Evolutionary conservation across 2,797 vertebrate species (phyloP).

Genomic region (Cirrhinus mrigala): DNA sequence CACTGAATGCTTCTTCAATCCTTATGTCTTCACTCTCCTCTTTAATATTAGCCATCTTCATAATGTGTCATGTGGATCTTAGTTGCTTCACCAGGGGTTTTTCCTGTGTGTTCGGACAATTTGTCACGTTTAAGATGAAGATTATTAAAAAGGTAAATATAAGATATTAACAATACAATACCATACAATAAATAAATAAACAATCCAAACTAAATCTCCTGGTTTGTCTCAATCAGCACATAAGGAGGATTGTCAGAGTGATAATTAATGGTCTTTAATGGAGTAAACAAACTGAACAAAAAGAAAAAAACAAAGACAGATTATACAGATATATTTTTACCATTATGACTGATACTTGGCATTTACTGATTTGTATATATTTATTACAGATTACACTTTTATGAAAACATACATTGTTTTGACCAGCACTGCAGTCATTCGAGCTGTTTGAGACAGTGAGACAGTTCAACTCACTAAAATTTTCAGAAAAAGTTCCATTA

Average conservation of each 20-base stretch:
- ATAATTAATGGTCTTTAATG: background rate
- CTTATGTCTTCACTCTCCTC: background rate
- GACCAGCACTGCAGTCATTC: no score
- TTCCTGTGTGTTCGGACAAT: background rate
- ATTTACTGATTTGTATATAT: no score
- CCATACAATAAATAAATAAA: background rate
- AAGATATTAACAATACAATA: no score
- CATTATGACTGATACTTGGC: no score
- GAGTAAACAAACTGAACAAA: background rate
- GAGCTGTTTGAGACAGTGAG: no score
- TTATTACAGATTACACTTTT: no score
- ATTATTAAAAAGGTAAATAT: no score
- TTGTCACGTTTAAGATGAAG: background rate
- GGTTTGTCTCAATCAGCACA: background rate
- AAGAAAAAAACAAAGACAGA: no score
- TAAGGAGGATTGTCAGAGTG: background rate
- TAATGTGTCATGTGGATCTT: background rate
- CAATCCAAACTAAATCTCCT: background rate
- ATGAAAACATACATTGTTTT: no score
- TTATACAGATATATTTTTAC: no score
- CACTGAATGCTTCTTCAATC: background rate
- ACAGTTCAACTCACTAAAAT: no score
- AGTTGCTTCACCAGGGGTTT: background rate
- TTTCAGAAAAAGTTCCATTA: no score
- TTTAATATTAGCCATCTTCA: background rate